Evolutionary conservation across 2,113 vertebrate genomes (phyloP), one percentile per base, ranked within the genome.

Genomic region (Hippocampus barbouri): DNA sequence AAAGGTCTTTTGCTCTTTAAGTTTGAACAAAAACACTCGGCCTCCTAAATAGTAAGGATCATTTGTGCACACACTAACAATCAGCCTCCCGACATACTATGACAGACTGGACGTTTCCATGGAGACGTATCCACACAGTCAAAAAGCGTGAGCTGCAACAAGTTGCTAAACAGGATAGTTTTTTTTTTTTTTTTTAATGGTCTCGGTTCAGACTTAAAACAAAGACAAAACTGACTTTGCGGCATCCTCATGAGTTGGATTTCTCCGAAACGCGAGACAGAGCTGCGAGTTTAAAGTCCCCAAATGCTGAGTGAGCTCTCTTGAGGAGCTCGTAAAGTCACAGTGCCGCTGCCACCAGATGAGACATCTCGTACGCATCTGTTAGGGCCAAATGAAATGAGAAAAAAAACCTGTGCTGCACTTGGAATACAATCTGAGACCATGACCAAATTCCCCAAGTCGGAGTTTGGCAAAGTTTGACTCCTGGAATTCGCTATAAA

Each of bases 381-480:
- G 45, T 71, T 66, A 62, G 41, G 25, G 18, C 41, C 63, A 47
- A 57, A 76, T 82, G 41, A 75, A 73, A 76, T 67, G 9, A 1
- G 0, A 43, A 65, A 80, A 18, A 43, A 34, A 38, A 38, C 5
- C 41, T 43, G 2, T n/a, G 14, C 40, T 34, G 15, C 54, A 15
- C 38, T 62, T 71, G 54, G 66, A 75, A 25, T 38, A 7, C 38
- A 79, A 38, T 18, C 66, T 40, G 21, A 8, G 40, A 63, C 6
- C n/a, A 62, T 30, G 69, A 18, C 47, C 47, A 49, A 49, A 18
- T 51, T 21, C 53, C n/a, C 53, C 10, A 10, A 56, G 10, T 56
- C 23, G 9, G n/a, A 56, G 8, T 23, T 56, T 56, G 53, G 8
- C 21, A 56, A 23, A 11, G 53, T n/a, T 23, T n/a, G 8, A 56